These are phyloP conservation scores for Eupleurogrammus muticus DNA, from an alignment of 2,797 vertebrate genomes.

Conservation along the genomic window DNA sequence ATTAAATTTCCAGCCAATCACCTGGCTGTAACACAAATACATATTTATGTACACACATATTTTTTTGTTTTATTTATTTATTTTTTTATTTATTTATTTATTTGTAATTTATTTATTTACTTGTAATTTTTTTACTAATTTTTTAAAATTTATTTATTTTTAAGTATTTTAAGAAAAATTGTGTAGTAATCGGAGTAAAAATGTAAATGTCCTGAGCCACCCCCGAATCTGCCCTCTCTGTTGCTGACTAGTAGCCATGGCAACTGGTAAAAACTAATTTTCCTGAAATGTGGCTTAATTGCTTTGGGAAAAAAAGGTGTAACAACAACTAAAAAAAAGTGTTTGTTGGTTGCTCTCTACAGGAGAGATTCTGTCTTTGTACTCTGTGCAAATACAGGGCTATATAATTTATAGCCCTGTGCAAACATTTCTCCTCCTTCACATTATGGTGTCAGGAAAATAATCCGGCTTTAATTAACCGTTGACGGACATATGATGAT, in stretches of 20 bases:
- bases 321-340: conserved; percentile 17
- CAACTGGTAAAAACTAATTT: conserved; percentile 62
- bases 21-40: too few species aligned
- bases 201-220: conserved; percentile 47
- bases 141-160: too few species aligned
- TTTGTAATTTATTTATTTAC: too few species aligned
- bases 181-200: too few species aligned
- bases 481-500: conserved; percentile 53
- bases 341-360: conserved; percentile 59
- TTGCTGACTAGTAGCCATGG: conserved; percentile 52
- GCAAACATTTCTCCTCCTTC: conserved; percentile 54
- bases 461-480: conserved; percentile 70
- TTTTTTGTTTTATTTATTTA: too few species aligned
- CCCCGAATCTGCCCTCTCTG: conserved; percentile 33
- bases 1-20: too few species aligned
- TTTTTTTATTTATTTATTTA: too few species aligned
- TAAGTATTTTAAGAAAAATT: too few species aligned
- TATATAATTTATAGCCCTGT: conserved; percentile 51
- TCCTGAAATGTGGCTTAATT: conserved; percentile 52
- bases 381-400: conserved; percentile 69
- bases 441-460: conserved; percentile 56
- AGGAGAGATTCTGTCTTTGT: conserved; percentile 69
- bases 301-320: conserved; percentile 11
- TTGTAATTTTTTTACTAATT: too few species aligned
- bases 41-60: too few species aligned